Evolutionary conservation across 2,113 vertebrate genomes (phyloP).

Genomic region (Sterrhoptilus dennistouni): DNA sequence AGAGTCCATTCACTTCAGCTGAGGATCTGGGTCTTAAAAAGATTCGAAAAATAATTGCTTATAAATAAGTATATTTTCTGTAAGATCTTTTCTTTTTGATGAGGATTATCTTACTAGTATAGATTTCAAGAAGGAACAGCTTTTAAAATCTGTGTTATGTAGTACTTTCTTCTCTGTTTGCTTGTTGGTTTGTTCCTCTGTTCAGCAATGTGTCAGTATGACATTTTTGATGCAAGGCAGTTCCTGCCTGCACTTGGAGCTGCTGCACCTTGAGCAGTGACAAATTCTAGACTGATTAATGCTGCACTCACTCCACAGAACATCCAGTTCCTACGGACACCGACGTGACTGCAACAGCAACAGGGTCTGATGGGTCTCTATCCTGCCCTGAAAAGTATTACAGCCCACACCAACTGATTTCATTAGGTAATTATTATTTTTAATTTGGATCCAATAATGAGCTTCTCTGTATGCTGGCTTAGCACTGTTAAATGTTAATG

Average conservation of each 20-base stretch:
- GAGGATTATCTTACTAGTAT: background rate
- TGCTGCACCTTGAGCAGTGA: background rate
- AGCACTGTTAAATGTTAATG: constrained; percentile 4
- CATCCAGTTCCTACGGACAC: background rate
- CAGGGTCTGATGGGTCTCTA: background rate
- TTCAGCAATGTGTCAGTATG: background rate
- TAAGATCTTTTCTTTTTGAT: background rate
- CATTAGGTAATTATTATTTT: constrained; percentile 6
- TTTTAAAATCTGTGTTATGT: background rate
- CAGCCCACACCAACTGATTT: background rate
- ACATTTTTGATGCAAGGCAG: background rate
- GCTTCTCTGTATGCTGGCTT: background rate
- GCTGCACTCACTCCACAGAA: background rate
- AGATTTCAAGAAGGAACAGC: background rate
- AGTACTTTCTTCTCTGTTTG: background rate
- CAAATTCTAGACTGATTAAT: constrained; percentile 42
- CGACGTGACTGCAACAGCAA: background rate
- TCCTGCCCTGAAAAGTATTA: background rate
- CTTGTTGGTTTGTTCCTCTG: background rate
- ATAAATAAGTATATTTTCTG: background rate
- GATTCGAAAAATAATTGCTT: background rate
- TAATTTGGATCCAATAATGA: background rate
- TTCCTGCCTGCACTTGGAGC: background rate
- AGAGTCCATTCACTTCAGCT: background rate
- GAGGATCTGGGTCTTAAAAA: background rate